Base-by-base conservation (phyloP, 2,797 vertebrate species). In the Alcedo quadribrachys region DNA sequence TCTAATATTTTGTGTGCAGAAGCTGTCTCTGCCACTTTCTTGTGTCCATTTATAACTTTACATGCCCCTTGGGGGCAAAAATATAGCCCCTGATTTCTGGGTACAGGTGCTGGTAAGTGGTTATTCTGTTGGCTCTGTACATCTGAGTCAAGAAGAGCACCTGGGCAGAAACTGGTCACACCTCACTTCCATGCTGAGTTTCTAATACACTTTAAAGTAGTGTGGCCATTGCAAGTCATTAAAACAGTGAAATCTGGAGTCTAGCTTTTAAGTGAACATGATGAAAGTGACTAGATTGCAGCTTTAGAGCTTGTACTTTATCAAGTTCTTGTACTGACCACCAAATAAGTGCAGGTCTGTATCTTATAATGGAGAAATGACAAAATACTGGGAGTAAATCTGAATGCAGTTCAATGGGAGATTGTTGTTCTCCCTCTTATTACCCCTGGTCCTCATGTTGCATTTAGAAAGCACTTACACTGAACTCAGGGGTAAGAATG, bases 51-150 rank as follows among this genome's bases (percentile, higher is more conserved):
- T 81, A 50, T 63, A 87, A 68, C 1, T 43, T 12, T 25, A 17
- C 1, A 4, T 15, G 5, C 20, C 25, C 55, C 18, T 15, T 76
- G 17, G 5, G 2, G 6, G 22, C 3, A 3, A 0, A 16, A 76
- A 71, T 2, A 6, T 9, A 81, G 43, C 15, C 4, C 8, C 14
- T 0, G 2, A 0, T 74, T 75, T 83, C 42, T 57, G 12, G 4
- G 11, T 89, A 24, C 25, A 35, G 30, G 12, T 65, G 33, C 4
- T 22, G 12, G 33, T 42, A 42, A 16, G 15, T 77, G 14, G 25
- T n/a, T 76, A 25, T 55, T 32, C 32, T 55, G 35, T 53, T 74
- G 22, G 9, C 11, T 85, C 12, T 70, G 8, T 43, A 32, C 0
- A 0, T 32, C 33, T 73, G 27, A 77, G 33, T 24, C 30, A 46